phyloP scores from a whole-genome alignment of 2,888 invertebrate genomes.

The Pammene fasciana region DNA sequence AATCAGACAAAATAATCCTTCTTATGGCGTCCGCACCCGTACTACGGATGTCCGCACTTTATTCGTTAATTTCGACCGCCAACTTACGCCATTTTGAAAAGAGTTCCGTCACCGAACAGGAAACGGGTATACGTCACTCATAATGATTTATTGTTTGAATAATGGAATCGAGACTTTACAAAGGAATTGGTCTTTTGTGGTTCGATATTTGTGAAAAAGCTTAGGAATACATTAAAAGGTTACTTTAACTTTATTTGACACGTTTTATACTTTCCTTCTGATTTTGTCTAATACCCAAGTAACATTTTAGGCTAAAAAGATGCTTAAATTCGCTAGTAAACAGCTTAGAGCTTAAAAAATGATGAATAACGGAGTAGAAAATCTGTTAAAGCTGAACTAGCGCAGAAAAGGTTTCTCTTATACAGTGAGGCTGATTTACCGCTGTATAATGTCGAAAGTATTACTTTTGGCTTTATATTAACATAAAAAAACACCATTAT shows the following conservation, averaged over 20 bases:
- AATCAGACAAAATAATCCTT: constrained; percentile 24
- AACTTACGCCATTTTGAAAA: constrained; percentile 40
- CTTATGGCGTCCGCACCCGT: constrained; percentile 35
- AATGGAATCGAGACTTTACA: constrained; percentile 37
- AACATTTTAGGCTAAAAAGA: too few species aligned
- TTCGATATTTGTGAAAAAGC: constrained; percentile 19
- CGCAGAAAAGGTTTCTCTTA: too few species aligned
- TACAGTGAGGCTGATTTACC: too few species aligned
- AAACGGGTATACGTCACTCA: constrained; percentile 39
- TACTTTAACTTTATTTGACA: constrained; percentile 7
- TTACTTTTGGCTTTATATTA: too few species aligned
- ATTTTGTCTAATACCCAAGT: neutral
- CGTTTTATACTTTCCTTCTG: neutral
- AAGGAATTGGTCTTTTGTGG: constrained; percentile 29
- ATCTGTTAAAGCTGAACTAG: too few species aligned
- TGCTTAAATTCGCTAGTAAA: too few species aligned
- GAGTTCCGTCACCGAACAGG: constrained; percentile 39
- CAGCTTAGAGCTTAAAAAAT: too few species aligned
- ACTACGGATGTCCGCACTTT: constrained; percentile 40
- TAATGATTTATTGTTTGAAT: constrained; percentile 42
- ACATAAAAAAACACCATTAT: too few species aligned
- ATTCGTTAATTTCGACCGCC: constrained; percentile 43
- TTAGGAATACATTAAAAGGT: constrained; percentile 29
- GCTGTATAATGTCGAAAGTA: too few species aligned
- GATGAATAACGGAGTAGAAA: too few species aligned